Percentiles rank a stretch among this genome's conserved stretches.
These are phyloP conservation scores for Lagenorhynchus albirostris DNA, from an alignment of 2,113 vertebrate genomes.

Conservation along the genomic window DNA sequence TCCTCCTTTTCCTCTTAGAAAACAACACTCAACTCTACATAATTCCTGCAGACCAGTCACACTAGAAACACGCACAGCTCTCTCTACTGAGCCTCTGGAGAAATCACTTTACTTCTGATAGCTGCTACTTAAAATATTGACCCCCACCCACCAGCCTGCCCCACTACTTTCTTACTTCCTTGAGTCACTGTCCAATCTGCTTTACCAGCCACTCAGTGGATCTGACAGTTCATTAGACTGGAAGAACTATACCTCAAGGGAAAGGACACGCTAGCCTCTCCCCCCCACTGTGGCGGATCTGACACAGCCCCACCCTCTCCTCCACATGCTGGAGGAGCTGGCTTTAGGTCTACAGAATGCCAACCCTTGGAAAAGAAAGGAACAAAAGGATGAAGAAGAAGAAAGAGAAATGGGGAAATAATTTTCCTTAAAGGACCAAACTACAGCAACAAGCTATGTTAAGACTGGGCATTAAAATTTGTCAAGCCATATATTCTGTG, in stretches of 20 bases:
- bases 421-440: slow-evolving; percentile 68
- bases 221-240: slow-evolving; percentile 79
- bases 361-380: not conserved
- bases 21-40: not conserved
- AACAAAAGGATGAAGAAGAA: not conserved
- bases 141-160: not conserved
- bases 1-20: not conserved
- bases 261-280: slow-evolving; percentile 71
- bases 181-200: slow-evolving; percentile 66
- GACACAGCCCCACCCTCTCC: slow-evolving; percentile 65
- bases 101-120: slow-evolving; percentile 26
- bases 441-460: slow-evolving; percentile 55
- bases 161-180: not conserved
- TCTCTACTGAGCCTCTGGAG: not conserved
- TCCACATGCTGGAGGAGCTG: slow-evolving; percentile 42
- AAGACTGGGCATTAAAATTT: slow-evolving; percentile 55
- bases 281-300: slow-evolving; percentile 43
- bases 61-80: not conserved
- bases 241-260: slow-evolving; percentile 77
- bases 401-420: not conserved
- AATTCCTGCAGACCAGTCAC: not conserved
- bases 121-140: not conserved
- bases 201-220: slow-evolving; percentile 66
- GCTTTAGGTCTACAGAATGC: slow-evolving; percentile 58
- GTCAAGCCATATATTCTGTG: slow-evolving; percentile 57